Evolutionary conservation across 1,140 invertebrate species (phyloP).

Genomic region (Sycophila sp.): DNA sequence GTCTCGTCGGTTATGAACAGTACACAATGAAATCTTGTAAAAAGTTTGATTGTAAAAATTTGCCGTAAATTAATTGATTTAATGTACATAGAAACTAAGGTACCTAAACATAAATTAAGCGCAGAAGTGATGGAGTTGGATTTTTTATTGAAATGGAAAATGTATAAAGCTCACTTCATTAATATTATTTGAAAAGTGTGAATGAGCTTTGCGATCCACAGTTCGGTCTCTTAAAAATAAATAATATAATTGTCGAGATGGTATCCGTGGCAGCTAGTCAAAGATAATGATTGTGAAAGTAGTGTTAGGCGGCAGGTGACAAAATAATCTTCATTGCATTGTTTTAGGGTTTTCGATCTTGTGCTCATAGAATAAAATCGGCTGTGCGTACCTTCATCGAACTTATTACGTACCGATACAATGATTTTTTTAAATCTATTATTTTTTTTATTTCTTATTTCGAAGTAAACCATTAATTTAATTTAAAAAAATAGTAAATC

Average conservation of each 20-base stretch:
- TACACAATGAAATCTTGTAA: constrained; percentile 16
- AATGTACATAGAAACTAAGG: constrained; percentile 35
- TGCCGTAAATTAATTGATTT: constrained; percentile 20
- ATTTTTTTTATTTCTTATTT: background rate
- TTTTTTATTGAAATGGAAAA: constrained; percentile 4
- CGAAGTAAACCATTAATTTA: too few relatives aligned
- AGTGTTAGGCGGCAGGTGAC: background rate
- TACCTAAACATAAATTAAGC: constrained; percentile 13
- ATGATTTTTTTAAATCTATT: background rate
- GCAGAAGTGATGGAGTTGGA: background rate
- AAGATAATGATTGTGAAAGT: constrained; percentile 19
- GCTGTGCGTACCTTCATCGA: too few relatives aligned
- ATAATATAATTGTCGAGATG: constrained; percentile 6
- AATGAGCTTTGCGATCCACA: background rate
- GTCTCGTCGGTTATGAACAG: constrained; percentile 14
- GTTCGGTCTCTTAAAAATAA: background rate
- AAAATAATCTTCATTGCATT: background rate
- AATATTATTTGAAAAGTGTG: background rate
- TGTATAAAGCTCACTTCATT: background rate
- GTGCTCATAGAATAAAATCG: background rate
- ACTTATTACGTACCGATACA: too few relatives aligned
- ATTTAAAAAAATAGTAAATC: background rate
- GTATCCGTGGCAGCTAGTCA: constrained; percentile 51
- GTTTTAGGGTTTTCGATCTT: background rate
- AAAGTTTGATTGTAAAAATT: constrained; percentile 28